A percentile compares a stretch with the other conserved stretches of the same genome.
Evolutionary conservation across 2,888 invertebrate genomes (phyloP).

Genomic region (Deilephila elpenor): DNA sequence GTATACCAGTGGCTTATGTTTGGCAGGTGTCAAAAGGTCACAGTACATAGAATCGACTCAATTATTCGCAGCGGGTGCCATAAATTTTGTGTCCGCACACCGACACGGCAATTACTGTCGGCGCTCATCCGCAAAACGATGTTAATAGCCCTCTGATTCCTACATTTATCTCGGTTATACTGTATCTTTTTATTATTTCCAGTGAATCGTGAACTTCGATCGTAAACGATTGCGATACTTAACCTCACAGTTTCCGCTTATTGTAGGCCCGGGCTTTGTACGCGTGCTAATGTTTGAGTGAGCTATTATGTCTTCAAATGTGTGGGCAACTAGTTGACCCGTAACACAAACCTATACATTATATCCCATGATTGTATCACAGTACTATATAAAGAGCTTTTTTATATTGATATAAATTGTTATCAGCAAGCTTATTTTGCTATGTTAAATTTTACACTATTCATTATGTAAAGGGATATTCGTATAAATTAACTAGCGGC

Average conservation of each 20-base stretch:
- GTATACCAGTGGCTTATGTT: conserved; percentile 41
- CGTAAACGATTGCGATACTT: conserved; percentile 34
- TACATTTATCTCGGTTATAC: conserved; percentile 69
- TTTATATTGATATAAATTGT: too few species aligned
- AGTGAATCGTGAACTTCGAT: conserved; percentile 49
- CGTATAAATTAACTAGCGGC: too few species aligned
- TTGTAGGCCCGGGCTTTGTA: not conserved
- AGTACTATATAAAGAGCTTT: too few species aligned
- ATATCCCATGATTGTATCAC: not conserved
- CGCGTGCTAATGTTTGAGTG: not conserved
- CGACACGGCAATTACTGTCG: conserved; percentile 83
- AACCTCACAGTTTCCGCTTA: not conserved
- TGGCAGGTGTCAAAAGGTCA: conserved; percentile 60
- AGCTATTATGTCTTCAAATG: not conserved
- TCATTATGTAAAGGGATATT: too few species aligned
- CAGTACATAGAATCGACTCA: conserved; percentile 68
- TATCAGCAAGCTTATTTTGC: too few species aligned
- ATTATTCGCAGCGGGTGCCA: conserved; percentile 74
- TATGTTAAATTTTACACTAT: too few species aligned
- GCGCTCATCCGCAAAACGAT: conserved; percentile 82
- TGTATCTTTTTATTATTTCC: conserved; percentile 60
- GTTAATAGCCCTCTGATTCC: conserved; percentile 80
- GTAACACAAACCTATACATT: not conserved
- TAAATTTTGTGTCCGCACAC: conserved; percentile 78
- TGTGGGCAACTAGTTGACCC: not conserved